Conservation (phyloP, 2,113 vertebrate genomes). For the Aldabrachelys gigantea region DNA sequence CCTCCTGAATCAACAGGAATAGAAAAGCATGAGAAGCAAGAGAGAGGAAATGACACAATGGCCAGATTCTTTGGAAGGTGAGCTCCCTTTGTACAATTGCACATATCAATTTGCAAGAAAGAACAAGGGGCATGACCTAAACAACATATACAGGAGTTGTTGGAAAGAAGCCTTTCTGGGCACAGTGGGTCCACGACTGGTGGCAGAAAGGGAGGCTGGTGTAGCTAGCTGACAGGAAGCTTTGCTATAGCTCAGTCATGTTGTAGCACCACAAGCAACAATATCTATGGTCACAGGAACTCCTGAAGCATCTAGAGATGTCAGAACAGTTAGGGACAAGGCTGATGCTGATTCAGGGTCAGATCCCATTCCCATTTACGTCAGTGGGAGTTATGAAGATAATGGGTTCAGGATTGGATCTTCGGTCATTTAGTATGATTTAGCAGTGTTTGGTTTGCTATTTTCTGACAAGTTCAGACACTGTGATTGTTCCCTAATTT, state of each 20-base stretch:
- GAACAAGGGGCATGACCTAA: neutral
- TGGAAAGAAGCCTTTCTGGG: neutral
- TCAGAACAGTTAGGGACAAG: neutral
- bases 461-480: neutral
- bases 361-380: neutral
- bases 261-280: neutral
- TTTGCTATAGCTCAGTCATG: neutral
- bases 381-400: neutral
- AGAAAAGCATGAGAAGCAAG: neutral
- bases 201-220: neutral
- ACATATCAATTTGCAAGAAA: neutral
- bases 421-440: neutral
- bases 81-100: neutral
- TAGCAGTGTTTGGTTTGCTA: neutral
- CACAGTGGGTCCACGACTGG: neutral
- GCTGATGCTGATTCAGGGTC: neutral
- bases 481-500: neutral
- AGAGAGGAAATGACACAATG: fast-evolving
- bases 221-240: neutral
- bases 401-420: neutral
- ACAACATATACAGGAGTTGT: neutral
- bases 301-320: neutral
- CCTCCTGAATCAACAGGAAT: neutral
- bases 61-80: neutral
- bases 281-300: neutral